Evolutionary conservation across 2,797 vertebrate genomes (phyloP).

Genomic region (Capromys pilorides): DNA sequence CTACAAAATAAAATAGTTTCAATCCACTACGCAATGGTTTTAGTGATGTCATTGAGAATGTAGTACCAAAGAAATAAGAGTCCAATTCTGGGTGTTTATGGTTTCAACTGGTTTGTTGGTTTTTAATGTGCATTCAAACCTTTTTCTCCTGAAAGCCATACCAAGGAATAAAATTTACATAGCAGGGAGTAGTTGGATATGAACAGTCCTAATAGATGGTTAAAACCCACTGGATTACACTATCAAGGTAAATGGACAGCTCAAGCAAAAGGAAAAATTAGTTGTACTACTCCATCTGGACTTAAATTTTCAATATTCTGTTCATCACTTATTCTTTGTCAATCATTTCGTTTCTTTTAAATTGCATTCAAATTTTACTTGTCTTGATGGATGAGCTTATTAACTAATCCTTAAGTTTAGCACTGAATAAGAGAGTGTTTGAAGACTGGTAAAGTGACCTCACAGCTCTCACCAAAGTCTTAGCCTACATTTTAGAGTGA

Average conservation of each 20-base stretch:
- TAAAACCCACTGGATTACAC: not conserved
- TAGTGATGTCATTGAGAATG: not conserved
- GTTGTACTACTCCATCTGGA: not conserved
- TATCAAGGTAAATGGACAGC: not conserved
- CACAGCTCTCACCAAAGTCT: accelerated
- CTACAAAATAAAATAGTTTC: not conserved
- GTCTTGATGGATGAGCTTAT: not conserved
- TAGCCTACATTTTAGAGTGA: not conserved
- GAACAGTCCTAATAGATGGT: not conserved
- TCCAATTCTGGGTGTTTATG: not conserved
- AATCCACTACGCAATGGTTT: not conserved
- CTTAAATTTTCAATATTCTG: constrained; percentile 27
- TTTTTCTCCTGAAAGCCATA: not conserved
- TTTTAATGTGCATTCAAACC: not conserved
- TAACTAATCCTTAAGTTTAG: not conserved
- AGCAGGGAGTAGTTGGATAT: not conserved
- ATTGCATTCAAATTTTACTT: not conserved
- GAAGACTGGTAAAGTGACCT: not conserved
- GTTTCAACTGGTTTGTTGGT: not conserved
- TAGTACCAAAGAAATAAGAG: not conserved
- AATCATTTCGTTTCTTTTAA: not conserved
- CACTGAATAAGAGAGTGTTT: not conserved
- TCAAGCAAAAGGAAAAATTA: not conserved
- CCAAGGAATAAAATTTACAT: not conserved
- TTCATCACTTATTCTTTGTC: not conserved